Percentiles rank a stretch among this genome's conserved stretches.
Conservation (phyloP, 64 coral and sea anemone genomes). For the Pocillopora damicornis region DNA sequence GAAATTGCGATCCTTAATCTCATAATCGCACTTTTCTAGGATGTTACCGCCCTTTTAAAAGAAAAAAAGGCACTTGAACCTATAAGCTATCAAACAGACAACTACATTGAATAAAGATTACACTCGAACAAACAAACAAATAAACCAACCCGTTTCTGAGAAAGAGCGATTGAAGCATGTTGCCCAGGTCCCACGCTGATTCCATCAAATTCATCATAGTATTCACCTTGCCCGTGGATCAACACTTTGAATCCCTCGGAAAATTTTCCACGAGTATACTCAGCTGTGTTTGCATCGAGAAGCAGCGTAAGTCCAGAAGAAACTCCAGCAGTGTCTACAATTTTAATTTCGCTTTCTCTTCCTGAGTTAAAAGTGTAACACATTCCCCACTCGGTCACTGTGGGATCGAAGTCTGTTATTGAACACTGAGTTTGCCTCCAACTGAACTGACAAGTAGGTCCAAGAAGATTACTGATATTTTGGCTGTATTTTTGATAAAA, state of each 20-base stretch:
- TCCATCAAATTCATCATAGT: conserved; percentile 59
- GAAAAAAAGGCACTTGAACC: no score
- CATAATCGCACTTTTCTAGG: no score
- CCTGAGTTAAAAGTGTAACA: conserved; percentile 76
- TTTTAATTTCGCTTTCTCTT: conserved; percentile 5
- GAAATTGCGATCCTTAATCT: background rate
- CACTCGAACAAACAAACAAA: background rate
- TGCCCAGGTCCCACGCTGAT: conserved; percentile 50
- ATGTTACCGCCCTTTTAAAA: no score
- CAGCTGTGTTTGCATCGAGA: conserved; percentile 25
- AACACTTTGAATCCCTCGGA: conserved; percentile 45
- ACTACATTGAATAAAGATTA: no score
- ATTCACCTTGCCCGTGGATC: conserved; percentile 62
- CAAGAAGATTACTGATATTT: background rate
- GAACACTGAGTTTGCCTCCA: background rate
- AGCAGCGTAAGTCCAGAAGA: conserved; percentile 27
- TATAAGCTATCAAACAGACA: no score
- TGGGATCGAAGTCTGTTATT: conserved; percentile 30
- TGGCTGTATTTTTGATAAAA: conserved; percentile 30
- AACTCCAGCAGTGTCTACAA: conserved; percentile 13
- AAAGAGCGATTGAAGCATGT: conserved; percentile 26
- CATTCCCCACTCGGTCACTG: conserved; percentile 43
- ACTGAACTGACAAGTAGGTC: background rate
- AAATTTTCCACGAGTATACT: conserved; percentile 40
- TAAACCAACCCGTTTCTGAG: conserved; percentile 45